A percentile compares a stretch with the other conserved stretches of the same genome.
phyloP scores from a whole-genome alignment of 2,113 vertebrate genomes.

The Alexandromys fortis region DNA sequence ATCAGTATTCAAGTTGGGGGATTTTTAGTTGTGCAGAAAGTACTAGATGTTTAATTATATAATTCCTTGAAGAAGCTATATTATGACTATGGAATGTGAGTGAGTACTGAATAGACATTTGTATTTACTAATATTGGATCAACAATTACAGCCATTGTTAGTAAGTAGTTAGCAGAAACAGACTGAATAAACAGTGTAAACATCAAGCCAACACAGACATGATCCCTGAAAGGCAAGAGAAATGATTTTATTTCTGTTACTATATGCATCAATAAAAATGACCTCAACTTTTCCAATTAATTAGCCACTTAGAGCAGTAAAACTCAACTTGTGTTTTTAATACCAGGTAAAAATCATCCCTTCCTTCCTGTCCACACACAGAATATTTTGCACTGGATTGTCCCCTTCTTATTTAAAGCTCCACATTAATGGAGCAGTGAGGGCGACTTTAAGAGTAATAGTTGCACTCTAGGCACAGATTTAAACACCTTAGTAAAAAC shows the following conservation, averaged over 20 bases:
- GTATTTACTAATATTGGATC: neutral
- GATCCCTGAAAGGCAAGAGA: conserved; percentile 38
- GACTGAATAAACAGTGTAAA: conserved; percentile 11
- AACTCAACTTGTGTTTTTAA: conserved; percentile 34
- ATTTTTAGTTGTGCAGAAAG: neutral
- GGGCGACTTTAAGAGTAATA: neutral
- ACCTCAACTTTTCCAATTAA: conserved; percentile 34
- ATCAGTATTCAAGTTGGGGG: neutral
- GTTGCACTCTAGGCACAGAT: neutral
- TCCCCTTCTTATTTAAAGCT: neutral
- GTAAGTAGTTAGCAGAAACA: conserved; percentile 19
- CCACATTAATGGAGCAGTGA: neutral
- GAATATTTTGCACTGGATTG: conserved; percentile 40
- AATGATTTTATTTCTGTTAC: conserved; percentile 13
- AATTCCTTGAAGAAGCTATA: neutral
- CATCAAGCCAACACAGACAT: conserved; percentile 1
- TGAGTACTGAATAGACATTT: neutral
- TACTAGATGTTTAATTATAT: neutral
- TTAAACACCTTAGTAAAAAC: neutral
- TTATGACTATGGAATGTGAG: neutral
- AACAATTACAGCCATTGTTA: neutral
- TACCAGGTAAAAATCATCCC: neutral
- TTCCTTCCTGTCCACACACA: neutral
- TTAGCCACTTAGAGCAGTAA: conserved; percentile 37
- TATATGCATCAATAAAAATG: conserved; percentile 15